Evolutionary conservation across 2,113 vertebrate species (phyloP).

Genomic region (Ceratotherium simum): DNA sequence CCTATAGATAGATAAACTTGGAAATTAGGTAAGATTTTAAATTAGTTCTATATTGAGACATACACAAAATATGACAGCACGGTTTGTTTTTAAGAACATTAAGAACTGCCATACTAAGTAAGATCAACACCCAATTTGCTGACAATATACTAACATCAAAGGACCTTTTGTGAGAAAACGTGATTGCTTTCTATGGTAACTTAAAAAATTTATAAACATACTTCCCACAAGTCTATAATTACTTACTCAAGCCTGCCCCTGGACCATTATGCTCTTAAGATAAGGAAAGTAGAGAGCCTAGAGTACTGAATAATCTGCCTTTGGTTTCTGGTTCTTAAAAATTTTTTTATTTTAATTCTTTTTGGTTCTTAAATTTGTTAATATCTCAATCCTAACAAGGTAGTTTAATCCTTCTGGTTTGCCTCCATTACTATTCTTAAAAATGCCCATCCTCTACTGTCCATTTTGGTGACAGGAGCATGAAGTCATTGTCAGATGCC

Average conservation of each 20-base stretch:
- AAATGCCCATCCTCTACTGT: background rate
- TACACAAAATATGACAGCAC: background rate
- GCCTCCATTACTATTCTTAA: background rate
- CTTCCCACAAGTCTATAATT: background rate
- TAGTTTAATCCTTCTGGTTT: slow-evolving; percentile 47
- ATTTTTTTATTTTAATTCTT: background rate
- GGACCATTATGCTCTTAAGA: background rate
- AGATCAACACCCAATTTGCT: slow-evolving; percentile 42
- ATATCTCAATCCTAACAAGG: background rate
- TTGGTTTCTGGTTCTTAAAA: slow-evolving; percentile 20
- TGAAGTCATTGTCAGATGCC: slow-evolving; percentile 50
- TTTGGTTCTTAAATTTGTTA: slow-evolving; percentile 30
- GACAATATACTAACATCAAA: slow-evolving; percentile 48
- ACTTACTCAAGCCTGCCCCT: background rate
- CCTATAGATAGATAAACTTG: background rate
- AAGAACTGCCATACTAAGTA: slow-evolving; percentile 11
- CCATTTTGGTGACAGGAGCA: slow-evolving; percentile 1
- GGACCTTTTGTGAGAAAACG: background rate
- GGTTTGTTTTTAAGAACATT: slow-evolving; percentile 19
- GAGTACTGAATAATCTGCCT: background rate
- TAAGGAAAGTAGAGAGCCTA: background rate
- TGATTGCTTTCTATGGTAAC: background rate
- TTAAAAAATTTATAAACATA: slow-evolving; percentile 13
- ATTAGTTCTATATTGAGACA: slow-evolving; percentile 40
- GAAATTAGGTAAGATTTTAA: slow-evolving; percentile 54